Conservation (phyloP, 2,888 invertebrate genomes). For the Steinernema carpocapsae region DNA sequence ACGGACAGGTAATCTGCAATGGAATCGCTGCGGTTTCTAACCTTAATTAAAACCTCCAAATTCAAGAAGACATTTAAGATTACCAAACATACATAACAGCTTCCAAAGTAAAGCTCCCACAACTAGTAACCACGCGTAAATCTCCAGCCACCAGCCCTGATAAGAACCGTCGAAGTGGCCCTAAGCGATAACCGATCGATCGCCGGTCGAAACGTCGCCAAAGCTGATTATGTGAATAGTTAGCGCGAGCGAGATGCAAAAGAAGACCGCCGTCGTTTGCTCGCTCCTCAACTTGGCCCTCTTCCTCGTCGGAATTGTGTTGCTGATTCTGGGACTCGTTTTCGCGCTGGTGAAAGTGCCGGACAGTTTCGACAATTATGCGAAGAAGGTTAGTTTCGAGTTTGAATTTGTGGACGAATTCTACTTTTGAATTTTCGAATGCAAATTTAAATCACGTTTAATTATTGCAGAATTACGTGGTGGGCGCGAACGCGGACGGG, state of each 20-base stretch:
- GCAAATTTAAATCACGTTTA: slow-evolving; percentile 35
- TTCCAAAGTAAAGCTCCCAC: too few relatives aligned
- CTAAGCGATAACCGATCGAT: background rate
- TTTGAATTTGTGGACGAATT: background rate
- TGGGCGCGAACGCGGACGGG: slow-evolving; percentile 17
- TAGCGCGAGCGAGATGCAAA: slow-evolving; percentile 25
- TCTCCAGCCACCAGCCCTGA: slow-evolving; percentile 11
- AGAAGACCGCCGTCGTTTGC: slow-evolving; percentile 20
- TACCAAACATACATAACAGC: too few relatives aligned
- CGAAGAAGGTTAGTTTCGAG: slow-evolving; percentile 7
- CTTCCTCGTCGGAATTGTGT: background rate
- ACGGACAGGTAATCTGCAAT: too few relatives aligned
- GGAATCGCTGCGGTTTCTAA: too few relatives aligned
- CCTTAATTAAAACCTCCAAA: too few relatives aligned
- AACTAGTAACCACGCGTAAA: background rate
- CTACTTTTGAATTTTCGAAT: slow-evolving; percentile 34
- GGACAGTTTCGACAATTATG: background rate
- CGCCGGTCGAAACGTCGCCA: background rate
- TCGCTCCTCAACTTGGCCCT: background rate
- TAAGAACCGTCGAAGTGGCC: slow-evolving; percentile 11
- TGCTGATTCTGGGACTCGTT: slow-evolving; percentile 17
- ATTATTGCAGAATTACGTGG: slow-evolving; percentile 10
- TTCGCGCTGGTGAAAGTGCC: background rate
- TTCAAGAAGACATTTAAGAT: too few relatives aligned
- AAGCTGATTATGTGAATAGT: slow-evolving; percentile 18